Evolutionary conservation across 2,113 vertebrate genomes (phyloP), one percentile per base, ranked within the genome.

Genomic region (Myrmecophaga tridactyla): DNA sequence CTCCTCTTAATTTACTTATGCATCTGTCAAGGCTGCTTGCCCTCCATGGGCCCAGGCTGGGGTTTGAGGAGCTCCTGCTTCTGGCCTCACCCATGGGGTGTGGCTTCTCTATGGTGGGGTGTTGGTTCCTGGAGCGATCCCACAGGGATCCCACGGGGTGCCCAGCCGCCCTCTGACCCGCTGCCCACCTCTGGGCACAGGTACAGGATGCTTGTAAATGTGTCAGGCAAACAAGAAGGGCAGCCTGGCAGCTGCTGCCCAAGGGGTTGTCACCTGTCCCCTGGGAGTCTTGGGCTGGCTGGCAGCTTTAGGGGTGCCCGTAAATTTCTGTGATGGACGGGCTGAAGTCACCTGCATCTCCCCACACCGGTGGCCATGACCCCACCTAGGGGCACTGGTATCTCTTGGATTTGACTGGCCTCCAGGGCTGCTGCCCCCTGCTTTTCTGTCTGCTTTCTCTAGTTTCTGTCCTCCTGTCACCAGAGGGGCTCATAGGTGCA

Each of bases 31-130:
- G 81, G 39, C 7, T 4, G 6, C 41, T 25, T 1, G 3, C 4
- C 65, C 39, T 41, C 7, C 9, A 29, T 0, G 0, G 27, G 51
- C 60, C 29, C 1, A 0, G 41, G 23, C 18, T 6, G 6, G 25
- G 21, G 3, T 72, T 94, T 53, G 21, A 15, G 8, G 58, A 39
- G 70, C 23, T 11, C 13, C 0, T 0, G 51, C 25, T n/a, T 51
- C 70, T 34, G 56, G 56, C 65, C 83, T 84, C 63, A 56, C 39
- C 72, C 21, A 10, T 20, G n/a, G 56, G 1, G 18, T 2, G 6
- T 34, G 29, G 27, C 4, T 20, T 27, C 46, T 62, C 41, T 7
- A 14, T 34, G 29, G 14, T 17, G 62, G 67, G 25, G 4, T 25
- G 7, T 67, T 1, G 6, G 72, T 86, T 65, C 51, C 85, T 69